Percentiles rank a stretch among this genome's conserved stretches.
phyloP scores from a whole-genome alignment of 2,797 vertebrate species.

The Centropyge bicolor region DNA sequence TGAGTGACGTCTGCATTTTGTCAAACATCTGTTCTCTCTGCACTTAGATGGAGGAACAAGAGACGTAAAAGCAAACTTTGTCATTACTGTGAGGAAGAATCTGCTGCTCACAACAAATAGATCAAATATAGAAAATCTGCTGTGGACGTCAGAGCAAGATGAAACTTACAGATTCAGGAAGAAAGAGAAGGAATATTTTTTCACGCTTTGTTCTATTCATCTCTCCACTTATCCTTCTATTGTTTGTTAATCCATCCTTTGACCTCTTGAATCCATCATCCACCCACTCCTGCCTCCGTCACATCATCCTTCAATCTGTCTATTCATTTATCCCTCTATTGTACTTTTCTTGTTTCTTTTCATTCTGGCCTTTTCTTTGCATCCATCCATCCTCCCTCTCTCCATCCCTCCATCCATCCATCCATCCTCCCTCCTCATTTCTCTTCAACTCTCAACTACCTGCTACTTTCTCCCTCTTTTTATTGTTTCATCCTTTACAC shows the following conservation, averaged over 20 bases:
- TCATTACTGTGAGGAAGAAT: slow-evolving; percentile 15
- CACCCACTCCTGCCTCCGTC: neutral
- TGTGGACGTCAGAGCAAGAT: neutral
- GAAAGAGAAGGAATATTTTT: neutral
- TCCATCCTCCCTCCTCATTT: neutral
- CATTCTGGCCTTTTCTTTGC: neutral
- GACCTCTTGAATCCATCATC: neutral
- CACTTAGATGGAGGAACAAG: slow-evolving; percentile 24
- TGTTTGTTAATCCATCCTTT: neutral
- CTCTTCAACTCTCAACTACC: neutral
- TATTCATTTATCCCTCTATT: neutral
- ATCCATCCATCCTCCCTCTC: neutral
- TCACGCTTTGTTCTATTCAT: neutral
- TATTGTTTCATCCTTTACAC: neutral
- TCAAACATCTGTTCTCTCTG: slow-evolving; percentile 63
- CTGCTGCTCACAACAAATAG: neutral
- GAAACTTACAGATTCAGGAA: neutral
- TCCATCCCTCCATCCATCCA: too few species aligned
- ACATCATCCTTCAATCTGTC: neutral
- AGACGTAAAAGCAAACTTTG: slow-evolving; percentile 28
- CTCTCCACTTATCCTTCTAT: neutral
- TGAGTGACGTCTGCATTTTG: slow-evolving; percentile 42
- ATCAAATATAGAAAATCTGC: neutral
- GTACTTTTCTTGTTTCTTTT: neutral
- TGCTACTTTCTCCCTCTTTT: neutral